A percentile compares a stretch with the other conserved stretches of the same genome.
Evolutionary conservation across 2,797 vertebrate genomes (phyloP).

Genomic region (Nyctibius grandis): DNA sequence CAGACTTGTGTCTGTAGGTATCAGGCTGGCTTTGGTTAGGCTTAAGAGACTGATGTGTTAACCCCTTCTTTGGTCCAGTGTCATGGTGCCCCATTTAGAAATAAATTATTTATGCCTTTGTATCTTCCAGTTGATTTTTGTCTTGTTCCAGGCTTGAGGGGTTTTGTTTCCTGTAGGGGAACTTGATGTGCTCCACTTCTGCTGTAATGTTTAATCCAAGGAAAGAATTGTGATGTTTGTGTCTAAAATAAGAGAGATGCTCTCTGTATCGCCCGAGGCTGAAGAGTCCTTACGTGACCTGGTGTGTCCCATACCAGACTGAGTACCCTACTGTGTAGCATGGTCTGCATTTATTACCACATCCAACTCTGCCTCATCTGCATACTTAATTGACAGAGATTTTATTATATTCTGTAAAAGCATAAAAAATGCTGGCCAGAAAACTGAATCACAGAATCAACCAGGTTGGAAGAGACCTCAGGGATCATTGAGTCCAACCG

Average conservation of each 20-base stretch:
- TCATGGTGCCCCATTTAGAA: not conserved
- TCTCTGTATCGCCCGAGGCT: not conserved
- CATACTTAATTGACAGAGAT: not conserved
- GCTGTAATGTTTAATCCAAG: not conserved
- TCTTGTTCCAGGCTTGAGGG: not conserved
- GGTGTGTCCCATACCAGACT: not conserved
- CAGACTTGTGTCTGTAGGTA: not conserved
- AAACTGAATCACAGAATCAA: no score
- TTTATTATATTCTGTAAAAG: not conserved
- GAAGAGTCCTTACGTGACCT: not conserved
- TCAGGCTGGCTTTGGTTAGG: not conserved
- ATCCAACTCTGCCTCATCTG: accelerated
- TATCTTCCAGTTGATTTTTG: not conserved
- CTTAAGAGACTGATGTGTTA: not conserved
- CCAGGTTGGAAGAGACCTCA: no score
- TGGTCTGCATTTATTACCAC: not conserved
- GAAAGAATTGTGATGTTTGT: not conserved
- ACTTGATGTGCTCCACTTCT: not conserved
- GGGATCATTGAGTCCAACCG: no score
- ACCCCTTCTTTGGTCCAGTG: not conserved
- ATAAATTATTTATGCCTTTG: not conserved
- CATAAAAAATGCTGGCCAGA: not conserved
- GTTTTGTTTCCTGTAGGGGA: not conserved
- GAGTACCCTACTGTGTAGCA: not conserved
- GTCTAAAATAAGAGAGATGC: not conserved